Evolutionary conservation across 2,113 vertebrate genomes (phyloP), one percentile per base, ranked within the genome.

Genomic region (Todiramphus saurophagus): DNA sequence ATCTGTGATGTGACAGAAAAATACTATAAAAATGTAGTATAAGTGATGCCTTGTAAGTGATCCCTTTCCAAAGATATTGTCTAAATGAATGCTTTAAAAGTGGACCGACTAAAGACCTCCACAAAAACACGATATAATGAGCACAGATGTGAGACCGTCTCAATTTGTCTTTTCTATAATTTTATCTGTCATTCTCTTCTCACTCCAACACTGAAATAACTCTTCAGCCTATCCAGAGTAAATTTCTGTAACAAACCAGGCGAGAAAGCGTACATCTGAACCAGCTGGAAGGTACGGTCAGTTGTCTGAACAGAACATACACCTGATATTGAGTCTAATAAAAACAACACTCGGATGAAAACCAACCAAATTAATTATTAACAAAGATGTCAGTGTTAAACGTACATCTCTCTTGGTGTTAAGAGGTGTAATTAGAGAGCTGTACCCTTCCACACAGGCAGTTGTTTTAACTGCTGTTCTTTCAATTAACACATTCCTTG

Each of bases 401-500:
- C 5, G 41, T 27, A 50, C 87, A 72, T 64, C 55, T 51, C 25
- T 41, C 14, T 39, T 59, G 30, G 41, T 13, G 37, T 62, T 39
- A 87, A 44, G 72, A 90, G 69, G 75, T n/a, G 28, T 30, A 62
- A 90, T 85, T 63, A 51, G 35, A 81, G 72, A 16, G 16, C 63
- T 48, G 23, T 28, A 55, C 10, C 70, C 56, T 51, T 87, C 81
- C 67, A 83, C 53, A 58, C 5, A 79, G 39, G 53, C 87, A 91
- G 84, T 62, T 92, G 60, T 68, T 91, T 68, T 41, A 87, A 75
- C 66, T 13, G 58, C 56, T 82, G 74, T 33, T 72, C 66, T 41
- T 69, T 50, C 89, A 91, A 67, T 93, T 94, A 91, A 91, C 87
- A 62, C 48, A 18, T 80, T 83, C 82, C 90, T 94, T 93, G 91